These are phyloP conservation scores for Sitta europaea DNA, from an alignment of 2,113 vertebrate genomes.

Conservation along the genomic window DNA sequence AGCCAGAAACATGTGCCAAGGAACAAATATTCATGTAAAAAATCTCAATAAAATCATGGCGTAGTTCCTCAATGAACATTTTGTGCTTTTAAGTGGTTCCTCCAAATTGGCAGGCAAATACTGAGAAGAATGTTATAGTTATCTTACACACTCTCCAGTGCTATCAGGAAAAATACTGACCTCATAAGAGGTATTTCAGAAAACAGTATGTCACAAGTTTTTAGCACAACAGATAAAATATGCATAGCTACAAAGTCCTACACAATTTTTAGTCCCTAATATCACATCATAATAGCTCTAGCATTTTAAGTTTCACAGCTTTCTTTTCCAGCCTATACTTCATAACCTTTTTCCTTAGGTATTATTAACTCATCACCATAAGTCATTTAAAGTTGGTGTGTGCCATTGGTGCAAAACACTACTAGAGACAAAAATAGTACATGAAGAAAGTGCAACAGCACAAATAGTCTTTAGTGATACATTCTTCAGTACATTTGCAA, in stretches of 20 bases:
- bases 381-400: neutral
- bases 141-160: neutral
- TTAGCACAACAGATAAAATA: neutral
- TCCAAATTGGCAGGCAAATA: neutral
- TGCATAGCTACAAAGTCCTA: neutral
- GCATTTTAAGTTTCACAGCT: neutral
- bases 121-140: neutral
- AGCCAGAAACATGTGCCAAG: neutral
- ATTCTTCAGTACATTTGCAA: neutral
- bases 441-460: neutral
- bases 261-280: neutral
- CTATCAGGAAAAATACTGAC: neutral
- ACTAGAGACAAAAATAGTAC: neutral
- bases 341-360: rapidly evolving
- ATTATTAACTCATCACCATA: neutral
- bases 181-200: neutral
- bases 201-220: neutral
- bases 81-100: neutral
- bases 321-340: neutral
- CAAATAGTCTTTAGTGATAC: neutral
- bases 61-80: neutral
- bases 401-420: neutral
- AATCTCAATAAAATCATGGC: neutral
- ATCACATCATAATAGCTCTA: neutral
- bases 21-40: neutral